Percentiles rank a stretch among this genome's conserved stretches.
Evolutionary conservation across 2,797 vertebrate genomes (phyloP).

Genomic region (Sorex maritimensis): DNA sequence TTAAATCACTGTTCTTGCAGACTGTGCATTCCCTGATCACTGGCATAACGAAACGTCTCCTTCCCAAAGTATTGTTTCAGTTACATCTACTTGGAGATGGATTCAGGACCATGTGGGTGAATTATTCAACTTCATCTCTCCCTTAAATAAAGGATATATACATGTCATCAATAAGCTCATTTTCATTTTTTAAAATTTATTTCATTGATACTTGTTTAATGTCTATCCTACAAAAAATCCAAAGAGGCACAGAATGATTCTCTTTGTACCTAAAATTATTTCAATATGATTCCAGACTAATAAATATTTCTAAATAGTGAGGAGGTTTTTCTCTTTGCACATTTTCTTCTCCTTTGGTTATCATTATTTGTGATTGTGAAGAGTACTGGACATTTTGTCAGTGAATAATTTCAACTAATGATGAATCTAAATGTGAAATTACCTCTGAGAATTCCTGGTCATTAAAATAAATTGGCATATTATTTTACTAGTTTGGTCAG

Average conservation of each 20-base stretch:
- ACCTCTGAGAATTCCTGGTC: not conserved
- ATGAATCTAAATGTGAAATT: not conserved
- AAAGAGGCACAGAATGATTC: too few species aligned
- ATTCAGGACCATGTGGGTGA: too few species aligned
- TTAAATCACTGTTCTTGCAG: not conserved
- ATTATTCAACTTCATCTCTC: too few species aligned
- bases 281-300: not conserved
- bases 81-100: too few species aligned
- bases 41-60: not conserved
- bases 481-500: constrained; percentile 12
- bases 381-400: not conserved
- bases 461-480: constrained; percentile 30
- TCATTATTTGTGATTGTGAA: constrained; percentile 28
- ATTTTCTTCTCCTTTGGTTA: constrained; percentile 55
- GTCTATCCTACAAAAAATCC: too few species aligned
- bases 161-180: too few species aligned
- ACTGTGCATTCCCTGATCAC: not conserved
- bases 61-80: too few species aligned
- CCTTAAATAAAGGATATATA: too few species aligned
- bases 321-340: not conserved
- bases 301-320: constrained; percentile 39
- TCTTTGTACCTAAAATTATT: not conserved
- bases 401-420: constrained; percentile 9
- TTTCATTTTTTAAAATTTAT: too few species aligned
- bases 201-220: too few species aligned